These are phyloP conservation scores for Meloidogyne exigua DNA, from an alignment of 1,140 invertebrate genomes.

Conservation along the genomic window DNA sequence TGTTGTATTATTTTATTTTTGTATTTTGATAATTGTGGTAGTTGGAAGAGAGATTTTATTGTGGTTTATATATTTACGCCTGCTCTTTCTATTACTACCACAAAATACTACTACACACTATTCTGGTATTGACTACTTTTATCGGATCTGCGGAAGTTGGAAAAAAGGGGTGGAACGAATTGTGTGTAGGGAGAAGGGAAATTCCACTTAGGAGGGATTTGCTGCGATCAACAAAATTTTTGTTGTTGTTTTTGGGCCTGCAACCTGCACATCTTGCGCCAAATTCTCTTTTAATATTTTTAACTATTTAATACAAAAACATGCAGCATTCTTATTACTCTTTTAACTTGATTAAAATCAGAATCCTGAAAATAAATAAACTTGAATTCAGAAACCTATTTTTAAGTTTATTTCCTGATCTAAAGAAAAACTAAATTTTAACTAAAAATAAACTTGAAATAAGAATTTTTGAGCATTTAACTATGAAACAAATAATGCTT, in stretches of 20 bases:
- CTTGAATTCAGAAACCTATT: neutral
- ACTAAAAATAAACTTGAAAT: no score
- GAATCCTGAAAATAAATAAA: no score
- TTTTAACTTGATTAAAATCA: no score
- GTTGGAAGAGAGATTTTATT: neutral
- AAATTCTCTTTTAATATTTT: no score
- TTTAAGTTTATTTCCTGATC: neutral
- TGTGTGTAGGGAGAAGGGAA: neutral
- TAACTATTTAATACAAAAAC: no score
- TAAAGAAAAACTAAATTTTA: no score
- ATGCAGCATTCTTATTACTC: no score
- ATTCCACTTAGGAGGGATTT: constrained; percentile 2
- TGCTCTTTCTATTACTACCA: neutral
- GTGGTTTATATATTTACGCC: neutral
- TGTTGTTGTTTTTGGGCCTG: neutral
- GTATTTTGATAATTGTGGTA: neutral
- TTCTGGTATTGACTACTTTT: neutral
- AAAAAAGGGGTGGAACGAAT: neutral
- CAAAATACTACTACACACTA: neutral
- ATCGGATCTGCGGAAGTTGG: neutral
- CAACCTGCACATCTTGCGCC: neutral
- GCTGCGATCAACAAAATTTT: constrained; percentile 2
- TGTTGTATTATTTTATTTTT: neutral
- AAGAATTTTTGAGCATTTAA: no score
- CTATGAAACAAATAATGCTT: no score